phyloP scores from a whole-genome alignment of 2,797 vertebrate genomes.

The Caiman crocodilus region DNA sequence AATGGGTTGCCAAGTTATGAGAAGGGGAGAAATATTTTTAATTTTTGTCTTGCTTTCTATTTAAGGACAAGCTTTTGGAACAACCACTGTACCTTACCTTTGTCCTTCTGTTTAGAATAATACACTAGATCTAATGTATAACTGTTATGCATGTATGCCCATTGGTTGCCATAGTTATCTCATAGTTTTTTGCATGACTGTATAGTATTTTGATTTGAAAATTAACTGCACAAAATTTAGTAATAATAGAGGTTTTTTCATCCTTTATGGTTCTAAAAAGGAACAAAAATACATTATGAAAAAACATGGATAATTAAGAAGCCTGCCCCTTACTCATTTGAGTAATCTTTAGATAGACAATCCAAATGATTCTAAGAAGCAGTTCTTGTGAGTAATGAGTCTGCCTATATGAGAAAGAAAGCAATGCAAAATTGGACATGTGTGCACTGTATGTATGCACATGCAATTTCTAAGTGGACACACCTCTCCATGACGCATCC shows the following conservation, averaged over 20 bases:
- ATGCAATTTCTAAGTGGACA: conserved; percentile 24
- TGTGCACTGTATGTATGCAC: background rate
- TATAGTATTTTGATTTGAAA: background rate
- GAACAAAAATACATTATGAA: conserved; percentile 15
- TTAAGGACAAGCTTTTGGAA: conserved; percentile 46
- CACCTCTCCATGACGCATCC: background rate
- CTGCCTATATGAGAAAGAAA: conserved; percentile 26
- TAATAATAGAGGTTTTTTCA: no score
- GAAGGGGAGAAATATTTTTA: conserved; percentile 40
- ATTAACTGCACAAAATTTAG: background rate
- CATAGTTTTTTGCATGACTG: background rate
- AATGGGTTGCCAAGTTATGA: conserved; percentile 57
- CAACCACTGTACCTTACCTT: conserved; percentile 1
- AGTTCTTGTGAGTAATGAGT: background rate
- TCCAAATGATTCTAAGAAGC: background rate
- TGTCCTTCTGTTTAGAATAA: conserved; percentile 20
- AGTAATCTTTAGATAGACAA: background rate
- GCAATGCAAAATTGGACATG: conserved; percentile 26
- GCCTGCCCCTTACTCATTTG: background rate
- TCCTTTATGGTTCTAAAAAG: background rate
- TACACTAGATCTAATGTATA: background rate
- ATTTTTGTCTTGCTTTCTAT: conserved; percentile 59
- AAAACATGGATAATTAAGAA: background rate
- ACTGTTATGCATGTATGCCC: background rate
- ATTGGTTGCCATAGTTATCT: background rate